Percentiles rank a stretch among this genome's conserved stretches.
These are phyloP conservation scores for Strix aluco DNA, from an alignment of 2,113 vertebrate species.

Conservation along the genomic window DNA sequence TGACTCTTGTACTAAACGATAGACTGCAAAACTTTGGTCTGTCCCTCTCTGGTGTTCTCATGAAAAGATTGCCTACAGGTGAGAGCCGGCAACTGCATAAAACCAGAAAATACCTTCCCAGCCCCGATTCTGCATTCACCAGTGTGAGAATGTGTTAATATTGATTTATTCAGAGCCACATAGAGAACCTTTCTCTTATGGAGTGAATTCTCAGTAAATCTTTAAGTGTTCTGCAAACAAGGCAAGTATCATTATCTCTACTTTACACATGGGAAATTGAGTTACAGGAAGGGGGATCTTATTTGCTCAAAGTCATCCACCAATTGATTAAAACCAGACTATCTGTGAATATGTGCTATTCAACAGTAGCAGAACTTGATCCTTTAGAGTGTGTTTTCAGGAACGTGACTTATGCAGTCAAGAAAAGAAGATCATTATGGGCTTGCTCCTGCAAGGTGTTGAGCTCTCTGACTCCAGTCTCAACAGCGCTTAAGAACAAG, in stretches of 20 bases:
- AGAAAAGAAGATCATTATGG: not conserved
- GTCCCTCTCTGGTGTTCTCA: not conserved
- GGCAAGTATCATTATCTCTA: not conserved
- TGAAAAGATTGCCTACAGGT: not conserved
- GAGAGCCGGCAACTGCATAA: not conserved
- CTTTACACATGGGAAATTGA: not conserved
- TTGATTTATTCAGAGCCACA: not conserved
- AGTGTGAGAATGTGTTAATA: not conserved
- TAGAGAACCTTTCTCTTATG: not conserved
- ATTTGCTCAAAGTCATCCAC: not conserved
- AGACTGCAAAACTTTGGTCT: accelerated
- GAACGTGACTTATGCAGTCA: not conserved
- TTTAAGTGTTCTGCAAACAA: not conserved
- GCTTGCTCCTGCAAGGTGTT: not conserved
- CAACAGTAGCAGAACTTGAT: constrained; percentile 4
- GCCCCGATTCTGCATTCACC: not conserved
- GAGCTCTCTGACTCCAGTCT: not conserved
- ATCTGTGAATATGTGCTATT: not conserved
- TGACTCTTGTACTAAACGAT: not conserved
- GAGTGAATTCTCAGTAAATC: not conserved
- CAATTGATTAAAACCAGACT: constrained; percentile 18
- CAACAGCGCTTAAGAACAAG: not conserved
- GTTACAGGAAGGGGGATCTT: not conserved
- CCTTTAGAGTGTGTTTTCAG: not conserved
- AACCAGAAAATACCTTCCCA: not conserved